These are phyloP conservation scores for Marronus borbonicus DNA, from an alignment of 2,888 invertebrate species.

Conservation along the genomic window DNA sequence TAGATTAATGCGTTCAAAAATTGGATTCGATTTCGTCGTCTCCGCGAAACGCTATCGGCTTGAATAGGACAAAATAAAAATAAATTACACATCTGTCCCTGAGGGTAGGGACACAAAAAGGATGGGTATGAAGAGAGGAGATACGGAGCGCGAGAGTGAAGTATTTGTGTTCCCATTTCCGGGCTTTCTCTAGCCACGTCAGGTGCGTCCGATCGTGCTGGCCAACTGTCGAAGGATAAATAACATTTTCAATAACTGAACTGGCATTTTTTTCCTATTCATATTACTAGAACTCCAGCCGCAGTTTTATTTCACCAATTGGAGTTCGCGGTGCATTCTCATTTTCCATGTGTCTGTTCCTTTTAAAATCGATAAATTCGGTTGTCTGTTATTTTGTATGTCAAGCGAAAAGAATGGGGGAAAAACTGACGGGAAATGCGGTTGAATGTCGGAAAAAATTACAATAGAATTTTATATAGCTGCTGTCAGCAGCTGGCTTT, in stretches of 20 bases:
- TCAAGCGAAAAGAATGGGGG: slow-evolving; percentile 17
- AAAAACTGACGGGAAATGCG: slow-evolving; percentile 6
- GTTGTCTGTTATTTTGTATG: slow-evolving; percentile 14
- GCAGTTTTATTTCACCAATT: slow-evolving; percentile 32
- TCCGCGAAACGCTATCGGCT: slow-evolving; percentile 33
- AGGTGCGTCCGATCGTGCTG: slow-evolving; percentile 38
- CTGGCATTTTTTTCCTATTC: slow-evolving; percentile 25
- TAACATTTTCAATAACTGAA: slow-evolving; percentile 44
- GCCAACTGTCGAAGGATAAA: slow-evolving; percentile 38
- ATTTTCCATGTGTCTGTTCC: slow-evolving; percentile 32
- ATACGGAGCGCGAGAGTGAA: slow-evolving; percentile 21
- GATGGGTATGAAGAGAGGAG: neutral
- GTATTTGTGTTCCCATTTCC: slow-evolving; percentile 34
- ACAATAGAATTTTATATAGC: neutral
- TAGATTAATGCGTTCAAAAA: slow-evolving; percentile 49
- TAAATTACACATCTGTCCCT: slow-evolving; percentile 40
- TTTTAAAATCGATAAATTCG: slow-evolving; percentile 24
- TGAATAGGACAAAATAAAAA: slow-evolving; percentile 49
- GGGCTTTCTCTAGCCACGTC: slow-evolving; percentile 18
- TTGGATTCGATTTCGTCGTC: slow-evolving; percentile 49
- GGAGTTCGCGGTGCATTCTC: slow-evolving; percentile 36
- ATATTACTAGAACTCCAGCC: slow-evolving; percentile 26
- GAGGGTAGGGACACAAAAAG: neutral
- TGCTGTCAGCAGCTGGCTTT: neutral
- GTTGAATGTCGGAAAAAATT: neutral